Percentiles rank a stretch among this genome's conserved stretches.
phyloP scores from a whole-genome alignment of 2,113 vertebrate species.

The Arothron firmamentum region DNA sequence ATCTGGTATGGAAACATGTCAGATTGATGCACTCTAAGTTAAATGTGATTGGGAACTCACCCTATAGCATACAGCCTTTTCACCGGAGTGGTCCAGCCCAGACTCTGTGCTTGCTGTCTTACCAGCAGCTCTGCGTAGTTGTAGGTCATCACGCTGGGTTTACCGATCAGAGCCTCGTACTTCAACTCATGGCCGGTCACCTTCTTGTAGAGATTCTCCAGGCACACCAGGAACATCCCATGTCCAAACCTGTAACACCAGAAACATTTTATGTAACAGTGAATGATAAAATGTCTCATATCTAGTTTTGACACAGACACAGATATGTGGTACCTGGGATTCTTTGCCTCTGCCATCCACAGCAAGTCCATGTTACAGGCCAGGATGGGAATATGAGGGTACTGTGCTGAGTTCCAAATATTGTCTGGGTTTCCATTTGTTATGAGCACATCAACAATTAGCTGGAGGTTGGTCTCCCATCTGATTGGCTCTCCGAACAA shows the following conservation, averaged over 20 bases:
- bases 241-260: constrained; percentile 85
- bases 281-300: not conserved
- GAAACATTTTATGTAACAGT: not conserved
- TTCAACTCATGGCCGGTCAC: constrained; percentile 85
- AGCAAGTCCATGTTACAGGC: constrained; percentile 97
- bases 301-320: not conserved
- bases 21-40: too few species aligned
- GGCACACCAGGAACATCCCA: constrained; percentile 88
- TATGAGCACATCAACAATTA: constrained; percentile 87
- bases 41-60: constrained; percentile 67
- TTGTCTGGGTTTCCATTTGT: constrained; percentile 81
- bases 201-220: constrained; percentile 91
- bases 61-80: constrained; percentile 88
- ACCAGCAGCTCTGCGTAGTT: constrained; percentile 85
- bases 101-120: constrained; percentile 77
- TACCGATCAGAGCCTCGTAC: constrained; percentile 89
- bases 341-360: constrained; percentile 97
- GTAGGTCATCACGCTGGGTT: constrained; percentile 91
- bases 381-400: constrained; percentile 90
- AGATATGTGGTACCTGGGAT: constrained; percentile 80
- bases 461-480: constrained; percentile 94
- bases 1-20: too few species aligned
- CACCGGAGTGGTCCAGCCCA: constrained; percentile 84
- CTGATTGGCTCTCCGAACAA: constrained; percentile 93
- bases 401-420: constrained; percentile 62